These are phyloP conservation scores for Lipophrys pholis DNA, from an alignment of 2,113 vertebrate species.

Conservation along the genomic window DNA sequence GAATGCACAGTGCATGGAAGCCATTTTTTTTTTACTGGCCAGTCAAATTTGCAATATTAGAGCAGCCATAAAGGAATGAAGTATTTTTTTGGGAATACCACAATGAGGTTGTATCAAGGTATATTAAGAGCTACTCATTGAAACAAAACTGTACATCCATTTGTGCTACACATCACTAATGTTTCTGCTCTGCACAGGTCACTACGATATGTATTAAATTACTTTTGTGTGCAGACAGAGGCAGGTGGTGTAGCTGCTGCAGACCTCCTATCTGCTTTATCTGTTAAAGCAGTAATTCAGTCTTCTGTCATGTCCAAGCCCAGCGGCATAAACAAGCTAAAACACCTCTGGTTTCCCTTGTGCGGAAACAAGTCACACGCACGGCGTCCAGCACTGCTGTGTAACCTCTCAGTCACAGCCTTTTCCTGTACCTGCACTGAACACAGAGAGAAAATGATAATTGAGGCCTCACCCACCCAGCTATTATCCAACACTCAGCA, in stretches of 20 bases:
- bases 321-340: slow-evolving; percentile 10
- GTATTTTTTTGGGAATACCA: too few relatives aligned
- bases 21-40: too few relatives aligned
- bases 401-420: slow-evolving; percentile 5
- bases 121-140: too few relatives aligned
- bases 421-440: slow-evolving; percentile 31
- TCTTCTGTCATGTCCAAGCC: slow-evolving; percentile 35
- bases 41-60: too few relatives aligned
- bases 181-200: slow-evolving; percentile 5
- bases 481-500: slow-evolving; percentile 63
- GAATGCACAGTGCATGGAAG: too few relatives aligned
- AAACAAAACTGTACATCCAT: background rate
- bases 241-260: slow-evolving; percentile 11
- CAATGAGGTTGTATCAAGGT: too few relatives aligned
- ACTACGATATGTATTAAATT: slow-evolving; percentile 12
- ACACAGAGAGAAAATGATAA: slow-evolving; percentile 15
- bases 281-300: slow-evolving; percentile 28
- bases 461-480: slow-evolving; percentile 16
- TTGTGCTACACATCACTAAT: background rate
- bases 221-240: background rate
- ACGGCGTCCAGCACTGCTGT: background rate
- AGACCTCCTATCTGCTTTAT: slow-evolving; percentile 16
- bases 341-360: slow-evolving; percentile 19
- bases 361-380: slow-evolving; percentile 9
- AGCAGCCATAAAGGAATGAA: too few relatives aligned